These are phyloP conservation scores for Hypena proboscidalis DNA, from an alignment of 2,888 invertebrate species.

Conservation along the genomic window DNA sequence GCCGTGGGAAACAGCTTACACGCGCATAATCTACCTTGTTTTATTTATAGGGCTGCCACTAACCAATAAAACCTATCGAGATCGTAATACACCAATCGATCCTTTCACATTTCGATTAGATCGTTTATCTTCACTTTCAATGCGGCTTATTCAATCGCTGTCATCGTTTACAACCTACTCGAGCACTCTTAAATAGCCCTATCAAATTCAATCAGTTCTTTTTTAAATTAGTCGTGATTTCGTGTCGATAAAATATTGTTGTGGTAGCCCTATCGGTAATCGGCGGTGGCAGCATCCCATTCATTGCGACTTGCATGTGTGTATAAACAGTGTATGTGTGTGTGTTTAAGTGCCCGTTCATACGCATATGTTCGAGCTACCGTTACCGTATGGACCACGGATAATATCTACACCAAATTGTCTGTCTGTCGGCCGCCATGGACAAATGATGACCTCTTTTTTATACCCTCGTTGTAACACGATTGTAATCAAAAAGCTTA, in stretches of 20 bases:
- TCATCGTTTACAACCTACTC: slow-evolving; percentile 35
- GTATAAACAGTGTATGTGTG: slow-evolving; percentile 30
- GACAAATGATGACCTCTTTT: slow-evolving; percentile 64
- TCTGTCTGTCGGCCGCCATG: slow-evolving; percentile 54
- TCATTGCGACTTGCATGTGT: slow-evolving; percentile 60
- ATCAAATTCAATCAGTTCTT: slow-evolving; percentile 41
- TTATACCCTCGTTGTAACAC: slow-evolving; percentile 53
- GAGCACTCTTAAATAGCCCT: slow-evolving; percentile 35
- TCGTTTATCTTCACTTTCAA: slow-evolving; percentile 43
- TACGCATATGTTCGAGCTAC: slow-evolving; percentile 58
- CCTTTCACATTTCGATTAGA: slow-evolving; percentile 56
- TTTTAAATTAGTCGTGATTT: slow-evolving; percentile 45
- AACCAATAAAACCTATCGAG: slow-evolving; percentile 39
- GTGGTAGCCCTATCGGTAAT: slow-evolving; percentile 65
- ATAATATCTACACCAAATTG: slow-evolving; percentile 61
- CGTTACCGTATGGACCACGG: slow-evolving; percentile 61
- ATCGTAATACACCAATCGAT: slow-evolving; percentile 43
- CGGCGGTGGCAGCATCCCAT: slow-evolving; percentile 73
- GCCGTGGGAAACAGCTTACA: slow-evolving; percentile 80
- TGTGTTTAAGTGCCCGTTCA: slow-evolving; percentile 30
- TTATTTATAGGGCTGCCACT: slow-evolving; percentile 70
- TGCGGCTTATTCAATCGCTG: slow-evolving; percentile 37
- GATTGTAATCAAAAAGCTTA: slow-evolving; percentile 61
- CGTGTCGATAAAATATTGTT: slow-evolving; percentile 40
- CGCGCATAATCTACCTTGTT: slow-evolving; percentile 74